Percentiles rank a stretch among this genome's conserved stretches.
Evolutionary conservation across 2,797 vertebrate species (phyloP).

Genomic region (Bryconaethiops microstoma): DNA sequence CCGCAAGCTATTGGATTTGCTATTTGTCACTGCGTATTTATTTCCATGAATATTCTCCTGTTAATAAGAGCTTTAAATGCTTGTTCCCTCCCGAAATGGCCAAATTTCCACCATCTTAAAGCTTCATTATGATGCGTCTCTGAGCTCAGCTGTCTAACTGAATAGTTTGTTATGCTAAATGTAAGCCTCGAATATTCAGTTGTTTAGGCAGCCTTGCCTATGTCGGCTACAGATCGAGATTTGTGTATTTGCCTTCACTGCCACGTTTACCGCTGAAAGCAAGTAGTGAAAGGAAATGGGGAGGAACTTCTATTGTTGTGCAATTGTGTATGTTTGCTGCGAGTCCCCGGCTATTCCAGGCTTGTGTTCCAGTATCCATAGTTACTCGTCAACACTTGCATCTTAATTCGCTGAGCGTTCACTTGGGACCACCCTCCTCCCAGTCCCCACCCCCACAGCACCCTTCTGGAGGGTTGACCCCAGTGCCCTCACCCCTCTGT

Average conservation of each 20-base stretch:
- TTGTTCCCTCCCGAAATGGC: neutral
- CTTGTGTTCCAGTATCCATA: conserved; percentile 52
- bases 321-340: conserved; percentile 28
- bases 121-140: neutral
- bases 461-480: conserved; percentile 49
- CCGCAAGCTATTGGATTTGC: neutral
- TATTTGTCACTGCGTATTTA: neutral
- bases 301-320: conserved; percentile 16
- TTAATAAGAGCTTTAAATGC: neutral
- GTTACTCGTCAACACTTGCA: conserved; percentile 56
- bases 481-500: conserved; percentile 32
- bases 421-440: conserved; percentile 46
- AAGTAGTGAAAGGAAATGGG: conserved; percentile 8
- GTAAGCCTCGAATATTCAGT: neutral
- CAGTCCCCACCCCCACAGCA: conserved; percentile 6
- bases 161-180: neutral
- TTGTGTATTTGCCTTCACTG: conserved; percentile 14
- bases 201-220: neutral
- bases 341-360: conserved; percentile 36
- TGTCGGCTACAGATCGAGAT: neutral
- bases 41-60: neutral
- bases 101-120: neutral
- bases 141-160: neutral
- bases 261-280: conserved; percentile 23
- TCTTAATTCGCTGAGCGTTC: conserved; percentile 56